A percentile compares a stretch with the other conserved stretches of the same genome.
phyloP scores from a whole-genome alignment of 2,797 vertebrate genomes.

The Okamejei kenojei region DNA sequence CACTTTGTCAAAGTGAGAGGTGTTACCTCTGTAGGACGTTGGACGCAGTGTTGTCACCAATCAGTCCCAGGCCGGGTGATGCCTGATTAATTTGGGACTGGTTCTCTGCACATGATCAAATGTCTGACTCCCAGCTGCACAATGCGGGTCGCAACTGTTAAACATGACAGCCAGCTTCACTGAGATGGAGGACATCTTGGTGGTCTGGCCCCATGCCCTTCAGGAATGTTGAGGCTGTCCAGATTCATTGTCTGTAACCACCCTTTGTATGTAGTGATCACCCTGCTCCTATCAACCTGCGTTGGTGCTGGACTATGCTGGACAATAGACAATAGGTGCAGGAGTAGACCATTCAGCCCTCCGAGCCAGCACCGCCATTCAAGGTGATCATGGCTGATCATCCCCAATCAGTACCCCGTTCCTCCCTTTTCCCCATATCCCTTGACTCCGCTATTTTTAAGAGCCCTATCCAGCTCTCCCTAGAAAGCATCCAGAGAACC shows the following conservation, averaged over 20 bases:
- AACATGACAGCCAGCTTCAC: background rate
- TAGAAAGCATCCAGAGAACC: too few relatives aligned
- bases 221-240: background rate
- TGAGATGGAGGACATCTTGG: background rate
- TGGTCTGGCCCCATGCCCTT: background rate
- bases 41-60: background rate
- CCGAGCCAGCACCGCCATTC: too few relatives aligned
- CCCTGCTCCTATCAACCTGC: background rate
- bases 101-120: background rate
- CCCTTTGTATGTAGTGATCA: background rate
- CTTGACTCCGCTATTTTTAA: too few relatives aligned
- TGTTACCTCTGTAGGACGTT: background rate
- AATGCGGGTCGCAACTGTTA: background rate
- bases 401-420: too few relatives aligned
- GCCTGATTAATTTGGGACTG: background rate
- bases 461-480: too few relatives aligned
- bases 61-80: background rate
- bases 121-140: background rate
- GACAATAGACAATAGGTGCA: too few relatives aligned
- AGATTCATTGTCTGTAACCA: background rate
- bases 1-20: background rate
- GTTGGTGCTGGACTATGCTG: background rate
- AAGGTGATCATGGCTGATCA: too few relatives aligned
- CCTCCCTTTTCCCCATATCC: too few relatives aligned
- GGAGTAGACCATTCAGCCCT: too few relatives aligned